Conservation (phyloP, 2,888 invertebrate species). For the Catonia carolina region DNA sequence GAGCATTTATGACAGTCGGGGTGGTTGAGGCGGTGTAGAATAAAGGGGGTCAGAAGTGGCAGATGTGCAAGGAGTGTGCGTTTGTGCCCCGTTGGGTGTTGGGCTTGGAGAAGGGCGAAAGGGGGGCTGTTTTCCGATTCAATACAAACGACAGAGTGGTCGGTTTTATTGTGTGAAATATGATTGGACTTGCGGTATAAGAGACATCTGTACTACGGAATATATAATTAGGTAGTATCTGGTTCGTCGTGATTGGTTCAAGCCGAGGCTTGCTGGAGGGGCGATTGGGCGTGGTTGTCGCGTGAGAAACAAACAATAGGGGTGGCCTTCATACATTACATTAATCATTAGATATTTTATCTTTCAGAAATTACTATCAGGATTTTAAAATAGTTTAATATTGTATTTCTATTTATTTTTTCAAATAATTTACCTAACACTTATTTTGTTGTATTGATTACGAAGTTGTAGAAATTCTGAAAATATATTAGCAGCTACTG, state of each 20-base stretch:
- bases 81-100: neutral
- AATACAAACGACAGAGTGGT: neutral
- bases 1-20: neutral
- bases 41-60: neutral
- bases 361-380: no score
- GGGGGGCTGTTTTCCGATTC: neutral
- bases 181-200: constrained; percentile 8
- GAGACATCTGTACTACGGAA: constrained; percentile 8
- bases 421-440: no score
- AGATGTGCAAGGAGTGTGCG: neutral
- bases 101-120: neutral
- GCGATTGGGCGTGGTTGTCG: constrained; percentile 10
- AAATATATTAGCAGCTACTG: no score
- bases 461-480: no score
- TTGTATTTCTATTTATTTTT: no score
- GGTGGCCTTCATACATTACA: constrained; percentile 9
- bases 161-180: constrained; percentile 7
- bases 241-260: neutral
- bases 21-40: neutral
- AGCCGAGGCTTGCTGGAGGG: constrained; percentile 3
- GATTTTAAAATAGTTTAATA: no score
- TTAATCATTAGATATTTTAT: no score
- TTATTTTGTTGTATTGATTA: no score
- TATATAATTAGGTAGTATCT: neutral
- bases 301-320: constrained; percentile 8